These are phyloP conservation scores for Drosophila pandora DNA, from an alignment of 1,140 invertebrate species.

Conservation along the genomic window DNA sequence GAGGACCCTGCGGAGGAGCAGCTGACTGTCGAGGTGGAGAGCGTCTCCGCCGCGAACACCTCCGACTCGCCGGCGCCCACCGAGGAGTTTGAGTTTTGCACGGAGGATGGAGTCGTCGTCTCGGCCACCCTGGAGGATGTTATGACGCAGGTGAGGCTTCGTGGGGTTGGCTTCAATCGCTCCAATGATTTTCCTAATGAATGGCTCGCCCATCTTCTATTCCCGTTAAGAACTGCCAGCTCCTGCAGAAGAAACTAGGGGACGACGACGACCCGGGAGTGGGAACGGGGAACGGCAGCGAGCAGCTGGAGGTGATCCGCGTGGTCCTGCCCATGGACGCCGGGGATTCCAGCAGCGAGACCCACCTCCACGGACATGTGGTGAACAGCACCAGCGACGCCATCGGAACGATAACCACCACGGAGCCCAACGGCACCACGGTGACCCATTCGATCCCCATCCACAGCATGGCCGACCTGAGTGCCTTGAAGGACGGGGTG, in stretches of 20 bases:
- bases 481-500: constrained; percentile 64
- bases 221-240: constrained; percentile 63
- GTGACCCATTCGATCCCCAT: constrained; percentile 51
- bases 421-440: constrained; percentile 35
- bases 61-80: constrained; percentile 34
- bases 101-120: constrained; percentile 73
- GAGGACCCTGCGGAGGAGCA: constrained; percentile 44
- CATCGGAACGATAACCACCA: constrained; percentile 35
- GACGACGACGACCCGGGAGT: constrained; percentile 41
- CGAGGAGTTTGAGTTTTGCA: constrained; percentile 68
- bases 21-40: constrained; percentile 53
- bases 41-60: constrained; percentile 23
- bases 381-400: constrained; percentile 56
- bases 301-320: constrained; percentile 70
- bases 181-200: background rate
- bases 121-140: constrained; percentile 76
- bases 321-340: constrained; percentile 82
- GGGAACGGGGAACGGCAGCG: constrained; percentile 19
- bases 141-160: constrained; percentile 68
- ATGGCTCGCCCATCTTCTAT: background rate
- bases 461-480: constrained; percentile 61
- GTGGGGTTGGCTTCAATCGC: background rate
- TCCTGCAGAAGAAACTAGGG: constrained; percentile 64
- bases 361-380: constrained; percentile 60
- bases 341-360: constrained; percentile 74